phyloP scores from a whole-genome alignment of 2,888 invertebrate species.

The Arenicola marina region DNA sequence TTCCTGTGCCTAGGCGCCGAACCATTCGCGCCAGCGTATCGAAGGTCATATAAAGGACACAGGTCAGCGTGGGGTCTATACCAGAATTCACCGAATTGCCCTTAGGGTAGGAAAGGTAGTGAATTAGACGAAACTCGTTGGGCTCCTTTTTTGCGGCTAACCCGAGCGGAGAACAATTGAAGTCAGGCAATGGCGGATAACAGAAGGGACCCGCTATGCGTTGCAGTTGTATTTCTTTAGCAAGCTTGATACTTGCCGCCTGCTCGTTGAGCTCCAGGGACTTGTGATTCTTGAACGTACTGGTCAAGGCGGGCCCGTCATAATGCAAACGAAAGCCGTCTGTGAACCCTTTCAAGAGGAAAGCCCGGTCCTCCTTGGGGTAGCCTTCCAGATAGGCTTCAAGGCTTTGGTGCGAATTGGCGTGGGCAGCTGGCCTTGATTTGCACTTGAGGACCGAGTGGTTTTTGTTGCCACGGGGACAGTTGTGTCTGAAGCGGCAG shows the following conservation, averaged over 20 bases:
- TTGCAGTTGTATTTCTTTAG: no score
- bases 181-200: background rate
- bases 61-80: background rate
- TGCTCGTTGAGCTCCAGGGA: no score
- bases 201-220: background rate
- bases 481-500: background rate
- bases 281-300: no score
- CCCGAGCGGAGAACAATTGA: background rate
- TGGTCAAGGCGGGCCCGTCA: no score
- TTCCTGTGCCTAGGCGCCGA: background rate
- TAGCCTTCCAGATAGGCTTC: no score
- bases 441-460: background rate
- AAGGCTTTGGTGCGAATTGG: no score
- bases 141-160: background rate
- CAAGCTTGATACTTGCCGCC: no score
- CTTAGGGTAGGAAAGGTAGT: background rate
- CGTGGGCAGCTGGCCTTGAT: no score
- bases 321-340: no score
- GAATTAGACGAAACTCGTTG: background rate
- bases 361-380: no score
- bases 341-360: no score
- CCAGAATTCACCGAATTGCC: background rate
- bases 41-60: background rate
- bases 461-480: background rate
- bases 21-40: background rate